phyloP scores from a whole-genome alignment of 2,797 vertebrate genomes.

The Peromyscus eremicus region DNA sequence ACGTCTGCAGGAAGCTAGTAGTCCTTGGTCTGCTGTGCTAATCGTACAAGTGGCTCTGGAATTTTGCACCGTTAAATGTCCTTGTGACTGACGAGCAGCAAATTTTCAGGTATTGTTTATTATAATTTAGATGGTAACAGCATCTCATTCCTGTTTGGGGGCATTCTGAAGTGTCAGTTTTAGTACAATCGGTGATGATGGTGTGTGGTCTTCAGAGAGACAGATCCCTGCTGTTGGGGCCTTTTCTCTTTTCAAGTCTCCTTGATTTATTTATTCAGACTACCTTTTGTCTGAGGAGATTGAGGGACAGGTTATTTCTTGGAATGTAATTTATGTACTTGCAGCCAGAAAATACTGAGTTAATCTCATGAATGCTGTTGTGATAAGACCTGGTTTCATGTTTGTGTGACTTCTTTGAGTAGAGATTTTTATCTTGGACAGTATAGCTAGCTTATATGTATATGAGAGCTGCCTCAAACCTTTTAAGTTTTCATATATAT shows the following conservation, averaged over 20 bases:
- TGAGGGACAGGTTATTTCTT: conserved; percentile 38
- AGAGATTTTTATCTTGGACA: conserved; percentile 63
- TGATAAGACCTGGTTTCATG: conserved; percentile 40
- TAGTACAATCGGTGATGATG: background rate
- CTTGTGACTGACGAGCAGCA: conserved; percentile 36
- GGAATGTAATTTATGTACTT: conserved; percentile 38
- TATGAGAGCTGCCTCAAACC: conserved; percentile 71
- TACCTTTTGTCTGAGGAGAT: conserved; percentile 34
- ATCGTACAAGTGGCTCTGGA: conserved; percentile 30
- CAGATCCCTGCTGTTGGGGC: background rate
- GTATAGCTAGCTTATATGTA: conserved; percentile 59
- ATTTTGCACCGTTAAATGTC: conserved; percentile 32
- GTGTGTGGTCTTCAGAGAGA: conserved; percentile 2
- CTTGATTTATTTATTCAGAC: conserved; percentile 36
- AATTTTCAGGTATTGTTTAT: background rate
- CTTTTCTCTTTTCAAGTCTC: conserved; percentile 54
- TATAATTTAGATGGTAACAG: background rate
- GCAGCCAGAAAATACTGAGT: conserved; percentile 21
- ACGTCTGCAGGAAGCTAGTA: background rate
- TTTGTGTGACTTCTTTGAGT: conserved; percentile 54
- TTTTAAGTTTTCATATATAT: conserved; percentile 47
- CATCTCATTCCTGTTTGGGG: conserved; percentile 12
- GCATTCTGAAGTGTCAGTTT: conserved; percentile 18
- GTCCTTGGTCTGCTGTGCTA: background rate
- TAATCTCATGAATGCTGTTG: conserved; percentile 42